These are phyloP conservation scores for Noctua janthe DNA, from an alignment of 2,888 invertebrate species.

Conservation along the genomic window DNA sequence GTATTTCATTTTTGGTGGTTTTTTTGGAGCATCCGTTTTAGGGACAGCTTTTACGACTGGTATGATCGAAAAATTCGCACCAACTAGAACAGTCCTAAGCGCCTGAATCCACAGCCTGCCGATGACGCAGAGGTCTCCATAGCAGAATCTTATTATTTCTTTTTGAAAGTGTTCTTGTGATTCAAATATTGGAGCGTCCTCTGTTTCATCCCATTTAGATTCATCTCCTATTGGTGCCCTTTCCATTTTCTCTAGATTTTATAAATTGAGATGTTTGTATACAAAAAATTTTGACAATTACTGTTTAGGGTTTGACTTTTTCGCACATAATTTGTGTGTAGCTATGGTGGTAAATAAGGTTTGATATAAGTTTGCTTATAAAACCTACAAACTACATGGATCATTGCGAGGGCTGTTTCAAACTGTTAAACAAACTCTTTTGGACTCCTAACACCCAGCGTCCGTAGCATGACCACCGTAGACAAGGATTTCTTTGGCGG, in stretches of 20 bases:
- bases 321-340: not conserved
- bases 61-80: slow-evolving; percentile 71
- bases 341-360: slow-evolving; percentile 13
- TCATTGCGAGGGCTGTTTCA: not conserved
- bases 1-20: slow-evolving; percentile 80
- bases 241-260: slow-evolving; percentile 54
- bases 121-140: slow-evolving; percentile 75
- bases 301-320: slow-evolving; percentile 24
- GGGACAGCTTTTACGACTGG: slow-evolving; percentile 77
- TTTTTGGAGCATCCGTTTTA: slow-evolving; percentile 57
- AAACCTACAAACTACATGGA: not conserved
- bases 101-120: slow-evolving; percentile 77
- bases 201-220: not conserved
- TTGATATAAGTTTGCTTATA: not conserved
- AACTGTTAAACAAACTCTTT: not conserved
- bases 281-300: slow-evolving; percentile 67
- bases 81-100: slow-evolving; percentile 71
- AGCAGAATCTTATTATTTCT: slow-evolving; percentile 59
- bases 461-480: no score
- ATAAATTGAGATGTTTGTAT: slow-evolving; percentile 55
- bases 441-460: not conserved
- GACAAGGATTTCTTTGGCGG: no score
- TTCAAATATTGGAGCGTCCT: slow-evolving; percentile 48
- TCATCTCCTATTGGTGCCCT: not conserved
- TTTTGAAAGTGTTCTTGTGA: slow-evolving; percentile 61